These are phyloP conservation scores for Spatulosminthurus flaviceps DNA, from an alignment of 2,888 invertebrate species.

Conservation along the genomic window DNA sequence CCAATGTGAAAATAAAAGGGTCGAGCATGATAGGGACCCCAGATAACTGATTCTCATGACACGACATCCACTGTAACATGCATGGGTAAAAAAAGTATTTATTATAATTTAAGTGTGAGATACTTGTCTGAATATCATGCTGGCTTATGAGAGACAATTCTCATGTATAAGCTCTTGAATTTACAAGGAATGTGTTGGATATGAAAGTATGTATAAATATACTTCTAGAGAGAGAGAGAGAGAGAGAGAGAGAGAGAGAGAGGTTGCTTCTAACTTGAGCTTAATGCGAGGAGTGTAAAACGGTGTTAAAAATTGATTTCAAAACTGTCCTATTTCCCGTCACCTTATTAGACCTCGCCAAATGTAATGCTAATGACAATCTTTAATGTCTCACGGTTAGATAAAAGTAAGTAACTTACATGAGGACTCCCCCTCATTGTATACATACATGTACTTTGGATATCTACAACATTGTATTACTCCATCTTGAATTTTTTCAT, in stretches of 20 bases:
- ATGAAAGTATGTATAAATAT: too few relatives aligned
- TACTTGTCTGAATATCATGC: slow-evolving; percentile 13
- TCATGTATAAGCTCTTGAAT: neutral
- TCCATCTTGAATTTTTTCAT: neutral
- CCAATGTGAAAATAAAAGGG: slow-evolving; percentile 27
- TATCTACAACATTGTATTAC: neutral
- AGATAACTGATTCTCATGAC: slow-evolving; percentile 35
- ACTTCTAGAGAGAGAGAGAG: too few relatives aligned
- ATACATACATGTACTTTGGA: too few relatives aligned
- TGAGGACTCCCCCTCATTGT: too few relatives aligned
- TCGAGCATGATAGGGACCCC: slow-evolving; percentile 15
- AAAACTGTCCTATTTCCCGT: slow-evolving; percentile 53
- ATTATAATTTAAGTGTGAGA: slow-evolving; percentile 26
- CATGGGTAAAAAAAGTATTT: neutral
- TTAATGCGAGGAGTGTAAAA: slow-evolving; percentile 14
- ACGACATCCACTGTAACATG: neutral
- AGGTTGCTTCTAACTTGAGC: too few relatives aligned
- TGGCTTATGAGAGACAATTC: neutral
- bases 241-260: too few relatives aligned
- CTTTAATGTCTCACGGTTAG: slow-evolving; percentile 16
- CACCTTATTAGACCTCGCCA: slow-evolving; percentile 49
- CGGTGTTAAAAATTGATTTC: slow-evolving; percentile 46
- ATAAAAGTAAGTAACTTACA: neutral
- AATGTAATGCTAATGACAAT: slow-evolving; percentile 48
- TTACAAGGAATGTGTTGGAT: too few relatives aligned